phyloP scores from a whole-genome alignment of 2,888 invertebrate species.

The Patella ulyssiponensis region DNA sequence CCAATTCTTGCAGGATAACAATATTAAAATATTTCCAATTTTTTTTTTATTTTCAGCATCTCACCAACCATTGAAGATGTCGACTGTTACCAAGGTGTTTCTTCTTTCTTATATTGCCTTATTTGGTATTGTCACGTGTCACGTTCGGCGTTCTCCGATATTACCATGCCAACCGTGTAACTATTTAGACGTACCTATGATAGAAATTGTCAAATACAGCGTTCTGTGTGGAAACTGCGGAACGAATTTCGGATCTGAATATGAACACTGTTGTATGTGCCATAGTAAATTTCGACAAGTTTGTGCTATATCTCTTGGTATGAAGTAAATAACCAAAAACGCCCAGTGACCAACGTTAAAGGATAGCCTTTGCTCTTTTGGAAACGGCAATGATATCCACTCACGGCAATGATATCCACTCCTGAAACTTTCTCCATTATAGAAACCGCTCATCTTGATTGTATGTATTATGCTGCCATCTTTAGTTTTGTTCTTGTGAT shows the following conservation, averaged over 20 bases:
- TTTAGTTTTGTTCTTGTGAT: too few relatives aligned
- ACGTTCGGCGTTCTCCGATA: not conserved
- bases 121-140: not conserved
- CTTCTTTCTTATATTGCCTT: not conserved
- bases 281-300: not conserved
- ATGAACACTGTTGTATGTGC: slow-evolving; percentile 7
- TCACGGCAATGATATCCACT: too few relatives aligned
- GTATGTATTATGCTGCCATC: too few relatives aligned
- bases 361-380: too few relatives aligned
- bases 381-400: too few relatives aligned
- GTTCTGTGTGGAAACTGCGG: slow-evolving; percentile 1
- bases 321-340: too few relatives aligned
- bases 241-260: slow-evolving; percentile 1
- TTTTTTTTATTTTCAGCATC: too few relatives aligned
- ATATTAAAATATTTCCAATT: too few relatives aligned
- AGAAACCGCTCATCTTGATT: too few relatives aligned
- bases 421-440: too few relatives aligned
- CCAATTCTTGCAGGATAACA: too few relatives aligned
- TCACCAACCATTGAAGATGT: not conserved
- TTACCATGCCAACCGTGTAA: not conserved
- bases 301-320: not conserved
- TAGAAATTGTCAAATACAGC: not conserved
- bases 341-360: too few relatives aligned
- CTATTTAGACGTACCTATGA: slow-evolving; percentile 1
- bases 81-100: not conserved